Evolutionary conservation across 2,888 invertebrate species (phyloP).

Genomic region (Stegophylla sp.): DNA sequence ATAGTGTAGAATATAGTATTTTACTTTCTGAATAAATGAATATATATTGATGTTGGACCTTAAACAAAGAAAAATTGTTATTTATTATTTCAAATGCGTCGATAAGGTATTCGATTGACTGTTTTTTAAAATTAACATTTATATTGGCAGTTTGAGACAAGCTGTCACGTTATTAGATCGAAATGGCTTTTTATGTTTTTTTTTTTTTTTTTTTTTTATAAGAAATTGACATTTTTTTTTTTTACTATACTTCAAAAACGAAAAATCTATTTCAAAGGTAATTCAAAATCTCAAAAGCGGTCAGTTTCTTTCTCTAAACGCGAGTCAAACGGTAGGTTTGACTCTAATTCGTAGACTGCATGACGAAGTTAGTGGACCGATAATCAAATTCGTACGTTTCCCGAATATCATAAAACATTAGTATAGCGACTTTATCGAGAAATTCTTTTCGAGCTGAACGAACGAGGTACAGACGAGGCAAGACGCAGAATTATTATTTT

Average conservation of each 20-base stretch:
- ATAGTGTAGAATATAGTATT: constrained; percentile 6
- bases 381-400: not conserved
- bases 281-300: constrained; percentile 23
- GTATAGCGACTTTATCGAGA: no score
- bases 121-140: constrained; percentile 49
- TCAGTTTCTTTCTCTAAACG: not conserved
- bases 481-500: no score
- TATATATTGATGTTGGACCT: constrained; percentile 3
- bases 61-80: not conserved
- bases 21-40: constrained; percentile 20
- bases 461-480: no score
- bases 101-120: constrained; percentile 14
- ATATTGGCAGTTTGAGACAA: constrained; percentile 41
- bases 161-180: constrained; percentile 13
- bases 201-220: not conserved
- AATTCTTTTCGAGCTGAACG: no score
- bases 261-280: constrained; percentile 35
- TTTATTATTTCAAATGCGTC: constrained; percentile 21
- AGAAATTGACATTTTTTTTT: constrained; percentile 4
- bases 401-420: no score
- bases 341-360: constrained; percentile 9
- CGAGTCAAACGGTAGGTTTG: not conserved
- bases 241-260: constrained; percentile 10
- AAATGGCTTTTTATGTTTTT: constrained; percentile 4
- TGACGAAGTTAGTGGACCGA: not conserved